Evolutionary conservation across 2,113 vertebrate species (phyloP), one percentile per base, ranked within the genome.

Genomic region (Aegypius monachus): DNA sequence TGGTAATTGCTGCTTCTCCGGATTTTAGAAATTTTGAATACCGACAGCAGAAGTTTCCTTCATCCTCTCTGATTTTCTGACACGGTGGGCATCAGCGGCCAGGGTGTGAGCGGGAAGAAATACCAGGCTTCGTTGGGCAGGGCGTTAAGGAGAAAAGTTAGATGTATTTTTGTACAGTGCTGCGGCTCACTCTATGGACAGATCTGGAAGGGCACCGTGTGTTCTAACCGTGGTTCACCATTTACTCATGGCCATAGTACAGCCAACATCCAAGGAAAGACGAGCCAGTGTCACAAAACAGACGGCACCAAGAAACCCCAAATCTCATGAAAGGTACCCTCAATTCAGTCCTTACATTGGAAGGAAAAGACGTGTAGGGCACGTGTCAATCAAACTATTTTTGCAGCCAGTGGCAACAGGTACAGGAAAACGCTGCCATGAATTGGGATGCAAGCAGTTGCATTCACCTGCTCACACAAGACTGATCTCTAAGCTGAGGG

Each of bases 71-170:
- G 42, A 14, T 19, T 4, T 78, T 50, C n/a, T 90, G 62, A 29
- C 38, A 29, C 2, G 6, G 29, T 50, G 20, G 56, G 10, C 29
- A 80, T 22, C 53, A 27, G 58, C 2, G 2, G n/a, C 10, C 62
- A 66, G 23, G 27, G 7, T 0, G 0, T 13, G 11, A 56, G 23
- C 0, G 0, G 29, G 36, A 81, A 61, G 19, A 79, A 74, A 52
- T 23, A 34, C 4, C 29, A 66, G 66, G 31, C 11, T 50, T n/a
- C 52, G 75, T 45, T 77, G 63, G 45, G 50, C 26, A 88, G 22
- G 6, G 3, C 8, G 3, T 61, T 50, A 38, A 66, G 40, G 16
- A 67, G n/a, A 50, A 71, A 45, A 77, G 9, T 11, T 40, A 52
- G 38, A 23, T 66, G 19, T 56, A 6, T 61, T 67, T 74, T 67